Percentiles rank a stretch among this genome's conserved stretches.
Evolutionary conservation across 2,797 vertebrate species (phyloP).

Genomic region (Sebastes cheni): DNA sequence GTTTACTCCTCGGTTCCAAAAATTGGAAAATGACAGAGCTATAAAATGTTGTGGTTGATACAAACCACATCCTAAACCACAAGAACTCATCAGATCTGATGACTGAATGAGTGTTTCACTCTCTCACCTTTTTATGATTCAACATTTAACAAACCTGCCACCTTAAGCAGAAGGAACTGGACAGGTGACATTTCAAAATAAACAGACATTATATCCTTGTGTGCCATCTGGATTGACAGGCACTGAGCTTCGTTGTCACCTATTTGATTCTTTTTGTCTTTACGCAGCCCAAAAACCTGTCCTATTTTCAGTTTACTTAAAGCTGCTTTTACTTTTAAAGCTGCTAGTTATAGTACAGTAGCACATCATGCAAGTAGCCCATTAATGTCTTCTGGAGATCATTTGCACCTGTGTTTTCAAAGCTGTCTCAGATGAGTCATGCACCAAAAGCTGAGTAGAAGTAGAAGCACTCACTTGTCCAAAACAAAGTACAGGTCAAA

Average conservation of each 20-base stretch:
- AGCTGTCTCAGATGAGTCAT: slow-evolving; percentile 19
- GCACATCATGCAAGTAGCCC: not conserved
- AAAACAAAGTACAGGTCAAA: slow-evolving; percentile 98
- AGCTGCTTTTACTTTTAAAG: not conserved
- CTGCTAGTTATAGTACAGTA: not conserved
- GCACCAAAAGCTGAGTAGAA: slow-evolving; percentile 4
- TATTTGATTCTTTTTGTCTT: not conserved
- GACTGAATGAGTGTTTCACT: not conserved
- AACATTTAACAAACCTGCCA: not conserved
- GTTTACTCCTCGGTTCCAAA: not conserved
- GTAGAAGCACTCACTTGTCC: slow-evolving; percentile 94
- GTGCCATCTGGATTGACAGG: not conserved
- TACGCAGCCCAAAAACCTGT: not conserved
- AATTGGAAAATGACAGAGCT: not conserved
- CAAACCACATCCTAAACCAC: not conserved
- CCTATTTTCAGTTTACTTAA: not conserved
- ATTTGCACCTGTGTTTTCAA: slow-evolving; percentile 41
- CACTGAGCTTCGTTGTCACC: not conserved
- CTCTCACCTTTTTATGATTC: not conserved
- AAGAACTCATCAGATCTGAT: not conserved
- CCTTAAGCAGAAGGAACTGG: not conserved
- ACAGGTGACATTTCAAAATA: slow-evolving; percentile 11
- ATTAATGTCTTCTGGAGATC: not conserved
- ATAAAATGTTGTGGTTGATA: not conserved
- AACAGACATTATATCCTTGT: not conserved